Conservation (phyloP, 1,140 invertebrate genomes). For the Orchestia grillus region DNA sequence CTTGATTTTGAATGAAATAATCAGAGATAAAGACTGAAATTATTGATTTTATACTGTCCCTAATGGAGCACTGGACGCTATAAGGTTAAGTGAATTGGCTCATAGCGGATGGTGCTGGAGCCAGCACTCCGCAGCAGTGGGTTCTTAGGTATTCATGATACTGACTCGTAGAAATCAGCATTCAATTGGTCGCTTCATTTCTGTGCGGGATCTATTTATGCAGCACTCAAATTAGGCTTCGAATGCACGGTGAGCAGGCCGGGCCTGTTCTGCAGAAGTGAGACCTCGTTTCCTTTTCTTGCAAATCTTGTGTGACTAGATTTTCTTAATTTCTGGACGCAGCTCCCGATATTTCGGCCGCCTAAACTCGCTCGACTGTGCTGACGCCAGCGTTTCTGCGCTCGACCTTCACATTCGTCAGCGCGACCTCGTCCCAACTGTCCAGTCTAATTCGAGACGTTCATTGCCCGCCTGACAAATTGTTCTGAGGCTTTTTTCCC, state of each 20-base stretch:
- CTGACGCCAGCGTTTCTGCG: conserved; percentile 3
- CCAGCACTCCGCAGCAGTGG: too few species aligned
- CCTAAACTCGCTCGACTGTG: background rate
- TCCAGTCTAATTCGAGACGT: background rate
- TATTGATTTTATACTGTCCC: too few species aligned
- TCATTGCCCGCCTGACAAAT: background rate
- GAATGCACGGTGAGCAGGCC: background rate
- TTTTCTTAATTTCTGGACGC: background rate
- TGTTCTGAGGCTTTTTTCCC: background rate
- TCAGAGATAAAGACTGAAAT: too few species aligned
- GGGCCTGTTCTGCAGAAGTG: background rate
- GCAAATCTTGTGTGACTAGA: background rate
- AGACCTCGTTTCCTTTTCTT: background rate
- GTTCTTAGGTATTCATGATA: background rate
- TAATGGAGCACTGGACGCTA: too few species aligned
- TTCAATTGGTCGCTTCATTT: background rate
- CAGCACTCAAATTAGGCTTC: background rate
- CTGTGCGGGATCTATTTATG: background rate
- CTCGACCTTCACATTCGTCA: background rate
- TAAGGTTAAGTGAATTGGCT: too few species aligned
- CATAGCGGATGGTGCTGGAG: too few species aligned
- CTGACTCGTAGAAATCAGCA: background rate
- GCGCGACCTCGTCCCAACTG: background rate
- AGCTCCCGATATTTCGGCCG: background rate
- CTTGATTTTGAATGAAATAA: too few species aligned